A percentile compares a stretch with the other conserved stretches of the same genome.
These are phyloP conservation scores for Styela plicata DNA, from an alignment of 23 tunicate genomes.

Conservation along the genomic window DNA sequence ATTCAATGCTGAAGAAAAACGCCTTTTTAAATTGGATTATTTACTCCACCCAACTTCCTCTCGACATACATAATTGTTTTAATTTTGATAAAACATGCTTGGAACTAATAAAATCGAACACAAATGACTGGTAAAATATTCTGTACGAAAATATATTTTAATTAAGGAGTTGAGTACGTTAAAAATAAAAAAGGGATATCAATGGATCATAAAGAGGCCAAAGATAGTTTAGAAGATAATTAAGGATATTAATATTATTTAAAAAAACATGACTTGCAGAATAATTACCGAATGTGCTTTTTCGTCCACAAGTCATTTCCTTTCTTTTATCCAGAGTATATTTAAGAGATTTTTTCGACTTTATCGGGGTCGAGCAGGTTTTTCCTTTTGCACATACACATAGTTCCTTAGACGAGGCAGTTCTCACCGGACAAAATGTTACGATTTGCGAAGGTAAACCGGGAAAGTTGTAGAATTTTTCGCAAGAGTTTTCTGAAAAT, in stretches of 20 bases:
- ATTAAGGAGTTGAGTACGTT: too few species aligned
- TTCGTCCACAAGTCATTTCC: conserved; percentile 6
- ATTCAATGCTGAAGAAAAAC: too few species aligned
- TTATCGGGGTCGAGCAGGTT: conserved; percentile 21
- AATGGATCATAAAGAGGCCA: too few species aligned
- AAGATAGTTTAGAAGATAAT: too few species aligned
- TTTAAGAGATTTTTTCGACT: not conserved
- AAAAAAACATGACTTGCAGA: not conserved
- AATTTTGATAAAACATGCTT: too few species aligned
- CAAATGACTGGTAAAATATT: too few species aligned
- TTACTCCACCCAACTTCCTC: too few species aligned
- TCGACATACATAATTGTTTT: too few species aligned
- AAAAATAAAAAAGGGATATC: too few species aligned
- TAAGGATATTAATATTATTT: not conserved
- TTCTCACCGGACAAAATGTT: conserved; percentile 9
- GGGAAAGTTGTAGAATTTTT: conserved; percentile 24
- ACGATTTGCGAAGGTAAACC: conserved; percentile 7
- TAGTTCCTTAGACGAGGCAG: not conserved
- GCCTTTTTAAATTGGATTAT: too few species aligned
- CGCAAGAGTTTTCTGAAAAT: conserved; percentile 19
- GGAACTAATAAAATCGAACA: too few species aligned
- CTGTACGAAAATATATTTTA: too few species aligned
- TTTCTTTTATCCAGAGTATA: not conserved
- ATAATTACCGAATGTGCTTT: conserved; percentile 22
- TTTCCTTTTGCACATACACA: conserved; percentile 33